A percentile compares a stretch with the other conserved stretches of the same genome.
phyloP scores from a whole-genome alignment of 1,140 invertebrate genomes.

The Drosophila nebulosa region DNA sequence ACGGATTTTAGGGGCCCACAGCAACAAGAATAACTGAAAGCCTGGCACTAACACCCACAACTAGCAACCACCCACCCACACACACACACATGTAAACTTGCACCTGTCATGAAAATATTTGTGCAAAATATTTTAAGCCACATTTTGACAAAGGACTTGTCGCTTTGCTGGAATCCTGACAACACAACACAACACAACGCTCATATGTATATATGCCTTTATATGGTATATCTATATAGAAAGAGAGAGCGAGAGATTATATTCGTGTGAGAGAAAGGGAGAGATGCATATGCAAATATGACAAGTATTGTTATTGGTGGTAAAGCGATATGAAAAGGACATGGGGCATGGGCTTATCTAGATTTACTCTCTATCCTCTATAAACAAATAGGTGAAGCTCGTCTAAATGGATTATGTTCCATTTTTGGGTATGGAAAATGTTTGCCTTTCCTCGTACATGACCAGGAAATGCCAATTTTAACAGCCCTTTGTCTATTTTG shows the following conservation, averaged over 20 bases:
- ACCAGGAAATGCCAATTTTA: background rate
- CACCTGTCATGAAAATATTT: constrained; percentile 75
- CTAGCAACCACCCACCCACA: background rate
- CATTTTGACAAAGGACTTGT: constrained; percentile 72
- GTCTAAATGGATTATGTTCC: background rate
- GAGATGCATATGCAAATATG: constrained; percentile 25
- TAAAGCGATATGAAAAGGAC: background rate
- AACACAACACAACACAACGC: constrained; percentile 12
- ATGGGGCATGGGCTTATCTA: constrained; percentile 3
- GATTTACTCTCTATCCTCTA: constrained; percentile 9
- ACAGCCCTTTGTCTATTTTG: background rate
- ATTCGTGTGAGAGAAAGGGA: background rate
- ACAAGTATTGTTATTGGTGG: constrained; percentile 31
- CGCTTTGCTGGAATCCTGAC: constrained; percentile 21
- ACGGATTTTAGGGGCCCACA: constrained; percentile 46
- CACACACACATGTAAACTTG: constrained; percentile 9
- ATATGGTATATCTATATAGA: background rate
- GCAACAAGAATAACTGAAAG: constrained; percentile 20
- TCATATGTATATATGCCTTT: background rate
- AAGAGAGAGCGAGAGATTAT: background rate
- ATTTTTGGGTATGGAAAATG: background rate
- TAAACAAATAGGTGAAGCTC: constrained; percentile 2
- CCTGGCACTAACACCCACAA: constrained; percentile 32
- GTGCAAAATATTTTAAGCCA: constrained; percentile 73
- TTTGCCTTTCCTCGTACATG: background rate